phyloP scores from a whole-genome alignment of 2,888 invertebrate species.

The Spicauda simplicius region DNA sequence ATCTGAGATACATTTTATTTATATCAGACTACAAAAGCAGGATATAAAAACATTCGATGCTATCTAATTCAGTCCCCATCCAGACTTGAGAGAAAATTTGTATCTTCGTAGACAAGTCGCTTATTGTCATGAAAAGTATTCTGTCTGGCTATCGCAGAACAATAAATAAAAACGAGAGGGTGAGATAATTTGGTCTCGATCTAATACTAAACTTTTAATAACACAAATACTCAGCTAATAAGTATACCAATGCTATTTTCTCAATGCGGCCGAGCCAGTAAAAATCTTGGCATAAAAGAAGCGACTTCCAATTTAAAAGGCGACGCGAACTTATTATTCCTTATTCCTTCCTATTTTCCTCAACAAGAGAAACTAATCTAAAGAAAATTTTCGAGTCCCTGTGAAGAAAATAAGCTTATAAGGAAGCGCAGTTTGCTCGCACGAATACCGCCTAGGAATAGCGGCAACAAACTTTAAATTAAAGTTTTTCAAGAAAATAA shows the following conservation, averaged over 20 bases:
- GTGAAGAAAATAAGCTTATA: slow-evolving; percentile 82
- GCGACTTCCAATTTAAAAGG: slow-evolving; percentile 74
- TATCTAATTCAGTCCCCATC: too few species aligned
- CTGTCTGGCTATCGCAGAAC: slow-evolving; percentile 2
- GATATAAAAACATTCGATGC: too few species aligned
- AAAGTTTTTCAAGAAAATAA: slow-evolving; percentile 74
- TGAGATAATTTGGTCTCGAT: slow-evolving; percentile 38
- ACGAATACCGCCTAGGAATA: slow-evolving; percentile 70
- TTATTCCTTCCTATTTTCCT: slow-evolving; percentile 76
- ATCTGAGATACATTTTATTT: too few species aligned
- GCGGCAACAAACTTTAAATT: slow-evolving; percentile 79
- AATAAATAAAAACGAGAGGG: slow-evolving; percentile 36
- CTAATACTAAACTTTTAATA: slow-evolving; percentile 60
- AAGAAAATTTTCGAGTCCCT: slow-evolving; percentile 82
- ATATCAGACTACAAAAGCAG: too few species aligned
- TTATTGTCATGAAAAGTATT: neutral
- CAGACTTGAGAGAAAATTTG: slow-evolving; percentile 1
- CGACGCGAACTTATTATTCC: slow-evolving; percentile 78
- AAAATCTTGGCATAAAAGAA: slow-evolving; percentile 61
- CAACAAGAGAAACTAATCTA: slow-evolving; percentile 84
- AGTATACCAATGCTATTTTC: slow-evolving; percentile 45
- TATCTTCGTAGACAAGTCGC: neutral
- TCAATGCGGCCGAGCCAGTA: slow-evolving; percentile 45
- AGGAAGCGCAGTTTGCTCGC: slow-evolving; percentile 80
- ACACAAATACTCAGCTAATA: slow-evolving; percentile 49